Percentiles rank a stretch among this genome's conserved stretches.
Evolutionary conservation across 2,888 invertebrate species (phyloP).

Genomic region (Trimorus sp.): DNA sequence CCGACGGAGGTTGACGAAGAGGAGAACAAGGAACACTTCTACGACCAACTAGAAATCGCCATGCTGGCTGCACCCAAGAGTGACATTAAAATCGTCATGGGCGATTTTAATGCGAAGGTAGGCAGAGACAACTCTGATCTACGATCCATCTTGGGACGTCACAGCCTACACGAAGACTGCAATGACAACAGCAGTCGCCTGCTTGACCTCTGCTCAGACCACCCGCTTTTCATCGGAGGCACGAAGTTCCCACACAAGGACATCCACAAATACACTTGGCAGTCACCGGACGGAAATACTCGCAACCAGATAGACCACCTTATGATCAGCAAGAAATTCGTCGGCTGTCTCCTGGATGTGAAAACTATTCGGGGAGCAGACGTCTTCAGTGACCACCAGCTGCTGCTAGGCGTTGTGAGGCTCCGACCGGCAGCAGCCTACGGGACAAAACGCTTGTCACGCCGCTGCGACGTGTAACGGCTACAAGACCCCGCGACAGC

Average conservation of each 20-base stretch:
- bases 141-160: too few species aligned
- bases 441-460: slow-evolving; percentile 5
- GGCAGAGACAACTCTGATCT: too few species aligned
- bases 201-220: not conserved
- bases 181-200: too few species aligned
- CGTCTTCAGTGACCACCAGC: slow-evolving; percentile 40
- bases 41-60: too few species aligned
- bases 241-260: not conserved
- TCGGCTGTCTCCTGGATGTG: slow-evolving; percentile 32
- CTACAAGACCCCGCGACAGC: too few species aligned
- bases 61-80: too few species aligned
- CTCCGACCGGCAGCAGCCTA: not conserved
- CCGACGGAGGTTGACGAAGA: too few species aligned
- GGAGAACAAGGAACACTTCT: too few species aligned
- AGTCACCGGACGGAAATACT: slow-evolving; percentile 1
- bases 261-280: slow-evolving; percentile 2
- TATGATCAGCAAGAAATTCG: slow-evolving; percentile 20
- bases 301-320: slow-evolving; percentile 42
- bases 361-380: slow-evolving; percentile 23
- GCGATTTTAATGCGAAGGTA: too few species aligned
- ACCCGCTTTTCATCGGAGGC: not conserved
- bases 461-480: slow-evolving; percentile 6
- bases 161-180: too few species aligned
- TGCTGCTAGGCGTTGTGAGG: slow-evolving; percentile 23
- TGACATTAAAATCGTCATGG: too few species aligned